Percentiles rank a stretch among this genome's conserved stretches.
phyloP scores from a whole-genome alignment of 30 jellyfish, hydroid and myxozoan genomes.

The Nemopilema nomurai region DNA sequence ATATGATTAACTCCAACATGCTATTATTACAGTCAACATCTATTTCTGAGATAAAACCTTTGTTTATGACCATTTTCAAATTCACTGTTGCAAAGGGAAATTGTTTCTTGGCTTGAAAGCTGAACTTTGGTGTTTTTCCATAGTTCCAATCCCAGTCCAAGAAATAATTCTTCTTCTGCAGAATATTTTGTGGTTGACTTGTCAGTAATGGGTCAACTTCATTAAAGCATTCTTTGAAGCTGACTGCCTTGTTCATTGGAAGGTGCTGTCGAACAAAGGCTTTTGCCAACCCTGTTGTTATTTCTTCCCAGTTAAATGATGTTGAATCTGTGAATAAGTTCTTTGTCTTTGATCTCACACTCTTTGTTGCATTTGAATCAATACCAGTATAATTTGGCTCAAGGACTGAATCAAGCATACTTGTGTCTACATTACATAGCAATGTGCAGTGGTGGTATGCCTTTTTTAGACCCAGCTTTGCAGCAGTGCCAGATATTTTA shows the following conservation, averaged over 20 bases:
- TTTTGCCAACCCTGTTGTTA: slow-evolving; percentile 34
- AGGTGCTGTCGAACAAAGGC: slow-evolving; percentile 7
- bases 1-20: neutral
- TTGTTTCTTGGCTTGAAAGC: slow-evolving; percentile 1
- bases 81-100: slow-evolving; percentile 22
- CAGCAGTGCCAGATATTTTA: slow-evolving; percentile 98
- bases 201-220: slow-evolving; percentile 38
- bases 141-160: slow-evolving; percentile 85
- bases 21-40: neutral
- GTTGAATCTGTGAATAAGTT: slow-evolving; percentile 53
- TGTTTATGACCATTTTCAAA: slow-evolving; percentile 20
- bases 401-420: slow-evolving; percentile 23
- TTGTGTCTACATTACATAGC: slow-evolving; percentile 72
- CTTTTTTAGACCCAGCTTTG: slow-evolving; percentile 78
- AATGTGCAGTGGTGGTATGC: slow-evolving; percentile 98
- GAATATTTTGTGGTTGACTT: neutral
- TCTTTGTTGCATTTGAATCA: slow-evolving; percentile 82
- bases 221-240: neutral
- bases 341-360: slow-evolving; percentile 74
- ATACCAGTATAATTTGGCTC: slow-evolving; percentile 57
- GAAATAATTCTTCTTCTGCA: slow-evolving; percentile 27
- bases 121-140: slow-evolving; percentile 94
- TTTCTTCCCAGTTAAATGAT: slow-evolving; percentile 42
- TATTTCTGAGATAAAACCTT: slow-evolving; percentile 39
- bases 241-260: neutral